Evolutionary conservation across 2,888 invertebrate species (phyloP).

Genomic region (Phragmatobia fuliginosa): DNA sequence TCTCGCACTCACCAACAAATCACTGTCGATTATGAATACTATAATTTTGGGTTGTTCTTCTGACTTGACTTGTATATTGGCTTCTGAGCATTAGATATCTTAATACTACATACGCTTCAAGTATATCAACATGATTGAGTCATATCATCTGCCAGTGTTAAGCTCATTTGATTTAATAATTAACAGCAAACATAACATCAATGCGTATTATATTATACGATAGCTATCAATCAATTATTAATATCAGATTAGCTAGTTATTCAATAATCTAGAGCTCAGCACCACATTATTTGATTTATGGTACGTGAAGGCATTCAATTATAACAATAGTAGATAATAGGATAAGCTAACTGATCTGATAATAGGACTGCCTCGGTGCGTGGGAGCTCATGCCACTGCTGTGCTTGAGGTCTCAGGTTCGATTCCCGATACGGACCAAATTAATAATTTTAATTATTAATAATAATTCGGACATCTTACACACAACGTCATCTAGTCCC

Average conservation of each 20-base stretch:
- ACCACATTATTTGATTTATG: constrained; percentile 1
- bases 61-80: too few species aligned
- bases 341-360: neutral
- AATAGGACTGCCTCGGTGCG: too few species aligned
- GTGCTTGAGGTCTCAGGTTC: too few species aligned
- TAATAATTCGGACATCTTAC: too few species aligned
- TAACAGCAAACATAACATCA: constrained; percentile 27
- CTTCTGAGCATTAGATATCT: neutral
- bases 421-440: too few species aligned
- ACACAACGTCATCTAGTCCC: too few species aligned
- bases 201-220: constrained; percentile 21
- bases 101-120: neutral
- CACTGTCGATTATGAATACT: too few species aligned
- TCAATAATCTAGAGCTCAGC: constrained; percentile 4
- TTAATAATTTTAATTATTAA: too few species aligned
- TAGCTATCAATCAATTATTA: constrained; percentile 39
- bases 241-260: constrained; percentile 37
- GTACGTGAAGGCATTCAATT: neutral
- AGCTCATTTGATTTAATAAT: constrained; percentile 9
- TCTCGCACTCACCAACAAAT: too few species aligned
- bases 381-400: too few species aligned
- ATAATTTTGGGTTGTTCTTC: too few species aligned
- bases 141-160: neutral
- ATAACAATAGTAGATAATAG: neutral
- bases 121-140: neutral